Evolutionary conservation across 2,113 vertebrate species (phyloP), one percentile per base, ranked within the genome.

Genomic region (Melanocharis versteri): DNA sequence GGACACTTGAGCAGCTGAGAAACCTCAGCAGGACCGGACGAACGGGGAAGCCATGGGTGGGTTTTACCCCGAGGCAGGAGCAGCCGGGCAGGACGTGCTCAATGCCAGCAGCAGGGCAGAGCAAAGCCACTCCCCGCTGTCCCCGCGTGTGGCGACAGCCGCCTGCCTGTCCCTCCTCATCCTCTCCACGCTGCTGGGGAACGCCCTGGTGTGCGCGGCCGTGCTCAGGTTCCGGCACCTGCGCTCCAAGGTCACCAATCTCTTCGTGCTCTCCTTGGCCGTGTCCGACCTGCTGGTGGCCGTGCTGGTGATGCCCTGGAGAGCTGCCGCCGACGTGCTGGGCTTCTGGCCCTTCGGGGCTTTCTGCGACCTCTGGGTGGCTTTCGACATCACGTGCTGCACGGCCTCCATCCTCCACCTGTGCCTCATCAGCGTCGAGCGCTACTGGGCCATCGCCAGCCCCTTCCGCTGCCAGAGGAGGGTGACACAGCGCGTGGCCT

Each of bases 281-380:
- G 97, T 98, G 62, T 98, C 98, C 0, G 98, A 98, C 94, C 97
- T 99, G 54, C 96, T 98, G 28, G 98, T 99, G 94, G 98, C 98
- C 7, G 92, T 98, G 16, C 97, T 98, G 54, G 98, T 98, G 96
- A 99, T 98, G 98, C 98, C 98, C 9, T 99, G 98, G 98, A 97
- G 98, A 83, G 97, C 98, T 4, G 98, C 97, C 1, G 83, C 96
- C 3, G 98, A 98, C 60, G 98, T 98, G 4, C 85, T 69, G 1
- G 97, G 98, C 2, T 97, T 86, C 51, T 98, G 98, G 98, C 97
- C 98, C 15, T 98, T 99, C 6, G 98, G 98, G 6, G 91, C 95
- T 10, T 98, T 98, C 53, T 98, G 98, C 17, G 98, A 97, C 26
- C 66, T 98, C 17, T 99, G 98, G 98, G 98, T 98, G 75, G 98